Percentiles rank a stretch among this genome's conserved stretches.
These are phyloP conservation scores for Caerostris darwini DNA, from an alignment of 1,140 invertebrate species.

Conservation along the genomic window DNA sequence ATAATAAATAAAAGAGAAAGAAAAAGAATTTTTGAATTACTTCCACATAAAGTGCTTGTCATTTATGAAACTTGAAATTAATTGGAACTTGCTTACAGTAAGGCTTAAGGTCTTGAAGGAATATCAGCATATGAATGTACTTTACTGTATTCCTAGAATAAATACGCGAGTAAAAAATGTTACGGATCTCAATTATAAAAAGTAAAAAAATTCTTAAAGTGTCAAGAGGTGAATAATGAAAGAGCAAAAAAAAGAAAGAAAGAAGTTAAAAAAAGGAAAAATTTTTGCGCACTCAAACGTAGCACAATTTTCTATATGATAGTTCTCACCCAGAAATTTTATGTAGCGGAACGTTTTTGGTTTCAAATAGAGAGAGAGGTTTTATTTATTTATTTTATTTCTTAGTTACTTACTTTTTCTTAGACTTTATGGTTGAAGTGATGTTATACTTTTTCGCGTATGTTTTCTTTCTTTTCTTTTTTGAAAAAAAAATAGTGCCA, in stretches of 20 bases:
- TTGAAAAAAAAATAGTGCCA: not conserved
- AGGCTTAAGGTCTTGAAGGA: no score
- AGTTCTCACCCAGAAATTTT: not conserved
- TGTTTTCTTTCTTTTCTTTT: not conserved
- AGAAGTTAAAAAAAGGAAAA: not conserved
- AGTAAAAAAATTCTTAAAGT: not conserved
- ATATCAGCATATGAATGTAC: no score
- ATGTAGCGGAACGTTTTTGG: constrained; percentile 1
- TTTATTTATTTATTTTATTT: not conserved
- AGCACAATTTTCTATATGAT: not conserved
- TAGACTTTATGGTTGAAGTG: constrained; percentile 7
- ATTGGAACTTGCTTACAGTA: no score
- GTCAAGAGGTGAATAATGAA: not conserved
- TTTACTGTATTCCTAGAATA: no score
- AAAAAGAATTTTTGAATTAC: no score
- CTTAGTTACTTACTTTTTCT: not conserved
- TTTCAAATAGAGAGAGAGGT: not conserved
- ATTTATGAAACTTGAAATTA: no score
- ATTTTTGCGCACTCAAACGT: not conserved
- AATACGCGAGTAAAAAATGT: not conserved
- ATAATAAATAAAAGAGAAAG: no score
- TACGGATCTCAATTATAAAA: not conserved
- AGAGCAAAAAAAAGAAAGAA: not conserved
- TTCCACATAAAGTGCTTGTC: no score
- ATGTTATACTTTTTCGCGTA: not conserved